A percentile compares a stretch with the other conserved stretches of the same genome.
Conservation (phyloP, 2,888 invertebrate genomes). For the Loripinus fragilis region DNA sequence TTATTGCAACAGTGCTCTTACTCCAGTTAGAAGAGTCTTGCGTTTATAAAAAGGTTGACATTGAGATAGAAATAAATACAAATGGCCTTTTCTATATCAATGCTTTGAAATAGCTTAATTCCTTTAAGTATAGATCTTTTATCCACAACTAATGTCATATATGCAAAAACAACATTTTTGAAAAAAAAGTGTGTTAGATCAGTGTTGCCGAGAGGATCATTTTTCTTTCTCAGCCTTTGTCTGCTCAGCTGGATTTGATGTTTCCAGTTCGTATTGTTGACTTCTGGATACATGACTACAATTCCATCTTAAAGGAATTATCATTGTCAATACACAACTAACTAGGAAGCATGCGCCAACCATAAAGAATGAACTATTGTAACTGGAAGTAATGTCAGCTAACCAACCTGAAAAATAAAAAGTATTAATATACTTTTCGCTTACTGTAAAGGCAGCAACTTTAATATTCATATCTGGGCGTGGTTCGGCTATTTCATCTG, state of each 20-base stretch:
- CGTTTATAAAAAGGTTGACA: too few species aligned
- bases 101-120: neutral
- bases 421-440: too few species aligned
- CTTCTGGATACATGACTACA: neutral
- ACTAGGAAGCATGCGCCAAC: neutral
- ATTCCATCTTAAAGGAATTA: conserved; percentile 1
- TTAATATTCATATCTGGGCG: too few species aligned
- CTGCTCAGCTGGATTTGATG: neutral
- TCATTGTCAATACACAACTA: neutral
- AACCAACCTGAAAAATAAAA: neutral
- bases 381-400: neutral
- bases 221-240: neutral
- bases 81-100: too few species aligned
- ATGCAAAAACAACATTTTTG: too few species aligned
- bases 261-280: neutral
- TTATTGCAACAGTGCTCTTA: too few species aligned
- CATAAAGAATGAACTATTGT: neutral
- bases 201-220: neutral
- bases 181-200: too few species aligned
- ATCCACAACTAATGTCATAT: neutral
- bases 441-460: too few species aligned
- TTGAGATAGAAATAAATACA: too few species aligned
- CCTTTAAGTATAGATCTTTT: neutral
- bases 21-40: too few species aligned
- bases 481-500: too few species aligned